Conservation (phyloP, 2,113 vertebrate genomes). For the Atlantisia rogersi region DNA sequence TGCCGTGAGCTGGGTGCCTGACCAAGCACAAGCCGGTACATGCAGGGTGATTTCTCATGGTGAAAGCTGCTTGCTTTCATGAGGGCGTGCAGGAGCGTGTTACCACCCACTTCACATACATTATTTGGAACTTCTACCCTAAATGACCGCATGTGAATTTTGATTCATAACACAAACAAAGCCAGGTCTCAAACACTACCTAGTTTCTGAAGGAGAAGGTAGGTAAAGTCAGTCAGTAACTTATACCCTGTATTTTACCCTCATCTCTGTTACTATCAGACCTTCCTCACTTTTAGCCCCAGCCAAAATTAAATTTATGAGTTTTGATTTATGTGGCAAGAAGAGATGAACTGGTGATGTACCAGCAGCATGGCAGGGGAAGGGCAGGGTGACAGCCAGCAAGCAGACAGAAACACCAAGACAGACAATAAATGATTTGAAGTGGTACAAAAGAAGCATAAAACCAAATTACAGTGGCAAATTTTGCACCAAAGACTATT, state of each 20-base stretch:
- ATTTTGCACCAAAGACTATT: neutral
- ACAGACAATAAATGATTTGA: neutral
- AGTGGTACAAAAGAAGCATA: neutral
- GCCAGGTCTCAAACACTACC: neutral
- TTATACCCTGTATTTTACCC: neutral
- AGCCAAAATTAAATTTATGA: neutral
- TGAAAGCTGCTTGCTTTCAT: neutral
- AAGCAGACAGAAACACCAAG: neutral
- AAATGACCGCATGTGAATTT: neutral
- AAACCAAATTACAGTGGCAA: neutral
- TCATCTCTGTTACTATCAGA: neutral
- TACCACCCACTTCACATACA: neutral
- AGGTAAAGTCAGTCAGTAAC: neutral
- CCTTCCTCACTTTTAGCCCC: neutral
- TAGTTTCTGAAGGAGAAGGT: neutral
- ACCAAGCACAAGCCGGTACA: conserved; percentile 15
- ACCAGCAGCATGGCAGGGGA: neutral
- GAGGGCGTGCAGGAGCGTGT: neutral
- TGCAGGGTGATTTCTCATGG: neutral
- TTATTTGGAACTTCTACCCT: neutral
- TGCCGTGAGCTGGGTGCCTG: neutral
- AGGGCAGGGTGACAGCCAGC: neutral
- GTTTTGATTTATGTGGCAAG: neutral
- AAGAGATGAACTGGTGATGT: neutral
- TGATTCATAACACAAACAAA: neutral